Percentiles rank a stretch among this genome's conserved stretches.
phyloP scores from a whole-genome alignment of 2,113 vertebrate genomes.

The Sinocyclocheilus maitianheensis region DNA sequence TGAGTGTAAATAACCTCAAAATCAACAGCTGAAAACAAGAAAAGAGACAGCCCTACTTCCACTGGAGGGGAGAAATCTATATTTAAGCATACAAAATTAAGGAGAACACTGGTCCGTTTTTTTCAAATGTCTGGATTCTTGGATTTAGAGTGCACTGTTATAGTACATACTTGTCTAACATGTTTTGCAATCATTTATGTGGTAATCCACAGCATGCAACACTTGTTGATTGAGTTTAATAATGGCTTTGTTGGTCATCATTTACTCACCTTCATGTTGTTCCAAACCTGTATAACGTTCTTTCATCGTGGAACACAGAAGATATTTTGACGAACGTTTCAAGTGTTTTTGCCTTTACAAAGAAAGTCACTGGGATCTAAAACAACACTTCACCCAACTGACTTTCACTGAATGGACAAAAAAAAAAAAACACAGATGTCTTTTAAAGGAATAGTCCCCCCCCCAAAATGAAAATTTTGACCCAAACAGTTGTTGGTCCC shows the following conservation, averaged over 20 bases:
- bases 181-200: background rate
- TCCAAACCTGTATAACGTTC: background rate
- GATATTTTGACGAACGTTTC: background rate
- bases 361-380: background rate
- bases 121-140: background rate
- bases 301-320: background rate
- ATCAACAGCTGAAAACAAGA: background rate
- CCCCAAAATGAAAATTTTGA: too few relatives aligned
- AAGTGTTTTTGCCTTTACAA: background rate
- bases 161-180: background rate
- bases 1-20: background rate
- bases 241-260: background rate
- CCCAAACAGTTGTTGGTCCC: too few relatives aligned
- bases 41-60: background rate
- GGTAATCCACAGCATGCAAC: background rate
- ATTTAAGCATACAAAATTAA: too few relatives aligned
- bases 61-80: background rate
- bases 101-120: background rate
- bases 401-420: background rate
- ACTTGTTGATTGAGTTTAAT: background rate
- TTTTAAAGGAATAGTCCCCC: too few relatives aligned
- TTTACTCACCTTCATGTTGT: background rate
- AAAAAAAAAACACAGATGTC: too few relatives aligned
- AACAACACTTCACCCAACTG: background rate
- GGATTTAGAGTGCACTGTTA: background rate